Evolutionary conservation across 2,113 vertebrate species (phyloP).

Genomic region (Dolichallabes microphthalmus): DNA sequence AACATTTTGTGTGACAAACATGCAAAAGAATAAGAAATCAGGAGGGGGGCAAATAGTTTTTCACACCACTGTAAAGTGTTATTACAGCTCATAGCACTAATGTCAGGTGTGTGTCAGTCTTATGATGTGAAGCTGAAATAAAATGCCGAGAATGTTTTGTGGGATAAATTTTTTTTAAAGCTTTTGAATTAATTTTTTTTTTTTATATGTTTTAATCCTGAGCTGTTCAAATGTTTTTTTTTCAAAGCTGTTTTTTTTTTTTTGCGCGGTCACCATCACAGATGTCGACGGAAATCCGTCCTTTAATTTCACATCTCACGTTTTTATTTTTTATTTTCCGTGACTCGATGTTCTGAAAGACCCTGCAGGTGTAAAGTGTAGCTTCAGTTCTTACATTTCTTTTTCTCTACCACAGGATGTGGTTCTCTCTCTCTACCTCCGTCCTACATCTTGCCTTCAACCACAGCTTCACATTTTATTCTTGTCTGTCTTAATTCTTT

Average conservation of each 20-base stretch:
- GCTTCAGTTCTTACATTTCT: slow-evolving; percentile 27
- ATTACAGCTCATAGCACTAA: background rate
- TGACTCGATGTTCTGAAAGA: background rate
- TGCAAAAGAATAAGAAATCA: too few species aligned
- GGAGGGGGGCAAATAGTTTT: too few species aligned
- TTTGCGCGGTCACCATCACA: background rate
- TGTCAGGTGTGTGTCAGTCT: background rate
- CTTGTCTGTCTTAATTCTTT: background rate
- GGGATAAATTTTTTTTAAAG: background rate
- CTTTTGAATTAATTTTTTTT: too few species aligned
- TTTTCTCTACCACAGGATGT: slow-evolving; percentile 65
- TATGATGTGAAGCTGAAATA: background rate
- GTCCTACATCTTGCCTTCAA: background rate
- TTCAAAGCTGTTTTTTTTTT: background rate
- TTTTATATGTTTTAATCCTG: background rate
- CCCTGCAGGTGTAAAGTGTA: slow-evolving; percentile 26
- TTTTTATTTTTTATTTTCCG: background rate
- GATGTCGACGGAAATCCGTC: background rate
- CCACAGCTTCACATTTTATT: background rate
- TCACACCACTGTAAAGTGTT: too few species aligned
- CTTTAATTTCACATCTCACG: background rate
- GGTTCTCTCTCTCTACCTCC: slow-evolving; percentile 49
- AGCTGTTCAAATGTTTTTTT: background rate
- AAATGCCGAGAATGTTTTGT: background rate
- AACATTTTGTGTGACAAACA: too few species aligned